phyloP scores from a whole-genome alignment of 2,888 invertebrate genomes.

The Willowsia nigromaculata region DNA sequence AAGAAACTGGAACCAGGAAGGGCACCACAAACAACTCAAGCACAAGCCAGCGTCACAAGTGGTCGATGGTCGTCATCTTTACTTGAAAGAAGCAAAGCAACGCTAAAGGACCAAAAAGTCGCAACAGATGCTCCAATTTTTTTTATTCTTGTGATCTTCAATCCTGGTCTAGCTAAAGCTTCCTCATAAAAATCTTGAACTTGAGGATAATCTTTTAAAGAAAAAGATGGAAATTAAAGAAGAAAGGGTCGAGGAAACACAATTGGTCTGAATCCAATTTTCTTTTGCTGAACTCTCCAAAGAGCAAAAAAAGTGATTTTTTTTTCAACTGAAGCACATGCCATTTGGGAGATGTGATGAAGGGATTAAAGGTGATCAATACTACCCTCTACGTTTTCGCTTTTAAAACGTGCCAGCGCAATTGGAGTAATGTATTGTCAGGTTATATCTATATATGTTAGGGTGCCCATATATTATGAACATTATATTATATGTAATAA shows the following conservation, averaged over 20 bases:
- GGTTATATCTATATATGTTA: not conserved
- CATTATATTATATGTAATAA: too few species aligned
- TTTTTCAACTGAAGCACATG: slow-evolving; percentile 44
- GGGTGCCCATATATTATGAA: too few species aligned
- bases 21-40: slow-evolving; percentile 32
- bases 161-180: not conserved
- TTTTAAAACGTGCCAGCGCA: not conserved
- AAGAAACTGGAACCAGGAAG: slow-evolving; percentile 69
- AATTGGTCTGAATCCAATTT: slow-evolving; percentile 16
- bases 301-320: slow-evolving; percentile 41
- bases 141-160: slow-evolving; percentile 33
- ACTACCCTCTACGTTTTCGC: not conserved
- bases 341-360: slow-evolving; percentile 56
- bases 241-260: slow-evolving; percentile 36
- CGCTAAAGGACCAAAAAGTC: slow-evolving; percentile 52
- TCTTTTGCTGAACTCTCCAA: not conserved
- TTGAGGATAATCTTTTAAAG: slow-evolving; percentile 29
- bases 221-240: slow-evolving; percentile 26
- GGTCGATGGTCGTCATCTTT: not conserved
- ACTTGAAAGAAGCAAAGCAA: not conserved
- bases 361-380: slow-evolving; percentile 46
- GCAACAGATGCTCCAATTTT: slow-evolving; percentile 70
- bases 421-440: too few species aligned
- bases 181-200: slow-evolving; percentile 66
- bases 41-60: slow-evolving; percentile 59